Base-by-base conservation (phyloP, 1,140 invertebrate genomes). In the Euura saliciscinereae region DNA sequence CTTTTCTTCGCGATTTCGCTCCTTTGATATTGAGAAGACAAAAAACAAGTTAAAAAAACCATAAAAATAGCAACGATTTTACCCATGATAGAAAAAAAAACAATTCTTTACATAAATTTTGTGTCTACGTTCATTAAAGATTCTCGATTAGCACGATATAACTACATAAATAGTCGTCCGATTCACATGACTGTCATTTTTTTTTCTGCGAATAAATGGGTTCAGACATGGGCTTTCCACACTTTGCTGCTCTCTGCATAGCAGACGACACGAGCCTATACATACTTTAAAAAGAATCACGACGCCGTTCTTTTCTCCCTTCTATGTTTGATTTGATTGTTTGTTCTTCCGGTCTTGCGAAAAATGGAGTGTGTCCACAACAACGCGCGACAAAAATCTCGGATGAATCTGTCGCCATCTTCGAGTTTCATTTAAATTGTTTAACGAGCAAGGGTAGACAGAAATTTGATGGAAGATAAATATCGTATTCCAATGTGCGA, bases 271-370 rank as follows among this genome's bases (percentile, higher is more conserved):
- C 28, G 28, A 28, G 28, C 28, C 28, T 28, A 28, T 28, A 28
- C 28, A 28, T 28, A 28, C 28, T 28, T 28, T 28, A 28, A 28
- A 28, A 28, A 28, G 64, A 45, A 28, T 46, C 67, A 43, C 13
- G 51, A 42, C 28, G n/a, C 42, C 67, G 68, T 66, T 44, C 45
- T 64, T 66, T 28, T 28, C 28, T 44, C 66, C 45, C 43, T 67
- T 73, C 8, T 65, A 3, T 28, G n/a, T 43, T n/a, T 67, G 45
- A 59, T 71, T 45, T 66, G 28, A 64, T 70, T 65, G 8, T 68
- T 42, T 73, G n/a, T 43, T 13, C 44, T 28, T 28, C 28, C 28
- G 28, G 28, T 28, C 28, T 28, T 28, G 28, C 28, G 28, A 28
- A 28, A 28, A 28, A 28, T 28, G 28, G 28, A 28, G 28, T 28